A percentile compares a stretch with the other conserved stretches of the same genome.
These are phyloP conservation scores for Tachystola acroxantha DNA, from an alignment of 2,888 invertebrate species.

Conservation along the genomic window DNA sequence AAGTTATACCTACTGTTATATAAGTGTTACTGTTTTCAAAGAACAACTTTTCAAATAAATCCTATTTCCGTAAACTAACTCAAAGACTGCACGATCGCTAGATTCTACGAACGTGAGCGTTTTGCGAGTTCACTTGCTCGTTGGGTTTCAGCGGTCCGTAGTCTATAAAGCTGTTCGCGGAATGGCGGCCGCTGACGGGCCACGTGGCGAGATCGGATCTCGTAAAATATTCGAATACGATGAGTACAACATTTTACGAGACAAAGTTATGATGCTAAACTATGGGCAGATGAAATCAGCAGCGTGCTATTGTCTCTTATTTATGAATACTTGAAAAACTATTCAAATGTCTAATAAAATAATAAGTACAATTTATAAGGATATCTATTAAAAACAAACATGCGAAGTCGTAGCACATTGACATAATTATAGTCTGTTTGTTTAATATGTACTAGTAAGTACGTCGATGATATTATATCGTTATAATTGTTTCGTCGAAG, in stretches of 20 bases:
- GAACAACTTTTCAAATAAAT: conserved; percentile 13
- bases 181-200: conserved; percentile 52
- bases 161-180: conserved; percentile 67
- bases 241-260: conserved; percentile 6
- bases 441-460: not conserved
- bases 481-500: conserved; percentile 62
- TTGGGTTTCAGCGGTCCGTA: conserved; percentile 68
- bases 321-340: not conserved
- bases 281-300: not conserved
- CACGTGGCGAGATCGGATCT: conserved; percentile 48
- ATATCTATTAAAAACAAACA: no score
- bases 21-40: not conserved
- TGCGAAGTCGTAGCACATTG: not conserved
- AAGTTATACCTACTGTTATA: no score
- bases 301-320: not conserved
- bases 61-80: conserved; percentile 11
- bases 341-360: not conserved
- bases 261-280: not conserved
- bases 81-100: conserved; percentile 17
- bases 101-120: conserved; percentile 46
- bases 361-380: no score
- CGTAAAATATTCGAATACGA: conserved; percentile 37
- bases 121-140: conserved; percentile 48
- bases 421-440: not conserved
- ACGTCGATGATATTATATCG: conserved; percentile 13